Evolutionary conservation across 2,888 invertebrate genomes (phyloP).

Genomic region (Megaustenia siamemsis): DNA sequence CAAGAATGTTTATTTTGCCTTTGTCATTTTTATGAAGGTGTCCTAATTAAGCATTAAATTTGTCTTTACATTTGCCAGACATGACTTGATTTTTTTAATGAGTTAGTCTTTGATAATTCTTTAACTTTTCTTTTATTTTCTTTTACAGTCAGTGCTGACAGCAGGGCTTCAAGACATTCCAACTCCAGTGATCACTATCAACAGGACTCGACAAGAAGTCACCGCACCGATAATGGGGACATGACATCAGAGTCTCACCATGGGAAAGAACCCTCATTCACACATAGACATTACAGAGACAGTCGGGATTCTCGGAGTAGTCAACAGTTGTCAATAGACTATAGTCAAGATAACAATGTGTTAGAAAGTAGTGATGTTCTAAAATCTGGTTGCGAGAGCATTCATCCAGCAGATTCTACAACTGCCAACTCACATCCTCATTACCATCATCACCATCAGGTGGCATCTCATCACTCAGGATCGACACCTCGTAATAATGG

Average conservation of each 20-base stretch:
- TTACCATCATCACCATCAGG: constrained; percentile 40
- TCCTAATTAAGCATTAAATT: too few relatives aligned
- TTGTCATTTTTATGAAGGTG: too few relatives aligned
- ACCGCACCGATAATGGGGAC: constrained; percentile 39
- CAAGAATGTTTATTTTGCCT: too few relatives aligned
- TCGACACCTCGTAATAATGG: constrained; percentile 45
- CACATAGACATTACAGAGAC: constrained; percentile 35
- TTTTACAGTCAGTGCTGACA: constrained; percentile 38
- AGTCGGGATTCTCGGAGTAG: constrained; percentile 24
- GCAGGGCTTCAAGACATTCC: constrained; percentile 49
- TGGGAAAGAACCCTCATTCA: constrained; percentile 21
- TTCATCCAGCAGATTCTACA: constrained; percentile 20
- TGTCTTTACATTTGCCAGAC: too few relatives aligned
- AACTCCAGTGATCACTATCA: constrained; percentile 38
- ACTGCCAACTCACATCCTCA: constrained; percentile 20
- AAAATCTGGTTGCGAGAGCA: constrained; percentile 8
- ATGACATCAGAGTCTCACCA: constrained; percentile 38
- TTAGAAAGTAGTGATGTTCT: background rate
- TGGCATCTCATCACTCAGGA: constrained; percentile 4
- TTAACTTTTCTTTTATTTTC: background rate
- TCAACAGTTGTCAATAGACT: constrained; percentile 24
- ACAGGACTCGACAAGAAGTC: background rate
- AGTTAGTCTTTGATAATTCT: background rate
- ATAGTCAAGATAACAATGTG: background rate
- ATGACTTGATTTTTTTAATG: too few relatives aligned